Percentiles rank a stretch among this genome's conserved stretches.
Evolutionary conservation across 2,888 invertebrate genomes (phyloP).

Genomic region (Xanthorhoe designata): DNA sequence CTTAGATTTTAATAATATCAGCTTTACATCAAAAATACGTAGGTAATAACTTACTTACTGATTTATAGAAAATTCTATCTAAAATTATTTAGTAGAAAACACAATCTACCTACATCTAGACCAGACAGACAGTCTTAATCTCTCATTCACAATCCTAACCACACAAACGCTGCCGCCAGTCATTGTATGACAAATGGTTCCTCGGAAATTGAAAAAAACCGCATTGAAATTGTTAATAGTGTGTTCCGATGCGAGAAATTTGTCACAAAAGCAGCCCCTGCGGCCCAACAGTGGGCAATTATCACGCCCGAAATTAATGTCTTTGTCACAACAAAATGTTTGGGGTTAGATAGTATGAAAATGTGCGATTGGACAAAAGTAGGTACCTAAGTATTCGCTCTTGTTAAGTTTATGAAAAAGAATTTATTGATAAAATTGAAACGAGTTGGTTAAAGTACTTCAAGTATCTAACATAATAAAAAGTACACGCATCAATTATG

Average conservation of each 20-base stretch:
- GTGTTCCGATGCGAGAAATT: constrained; percentile 77
- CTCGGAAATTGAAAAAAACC: constrained; percentile 53
- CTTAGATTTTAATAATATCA: neutral
- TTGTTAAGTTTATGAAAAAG: neutral
- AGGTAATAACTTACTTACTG: neutral
- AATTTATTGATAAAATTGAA: neutral
- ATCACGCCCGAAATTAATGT: constrained; percentile 78
- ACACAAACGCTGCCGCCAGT: constrained; percentile 67
- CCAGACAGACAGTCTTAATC: constrained; percentile 21
- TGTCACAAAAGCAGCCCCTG: constrained; percentile 68
- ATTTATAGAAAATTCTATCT: too few relatives aligned
- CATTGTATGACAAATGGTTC: constrained; percentile 72
- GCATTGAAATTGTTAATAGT: constrained; percentile 75
- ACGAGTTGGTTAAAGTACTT: neutral
- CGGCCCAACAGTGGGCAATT: constrained; percentile 63
- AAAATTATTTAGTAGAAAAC: neutral
- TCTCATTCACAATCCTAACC: constrained; percentile 34
- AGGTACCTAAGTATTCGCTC: neutral
- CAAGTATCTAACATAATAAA: neutral
- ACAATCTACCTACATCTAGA: constrained; percentile 19
- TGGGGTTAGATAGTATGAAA: constrained; percentile 21
- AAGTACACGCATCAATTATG: neutral
- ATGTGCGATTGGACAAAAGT: constrained; percentile 2
- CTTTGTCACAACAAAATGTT: constrained; percentile 67
- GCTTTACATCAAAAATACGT: too few relatives aligned